Evolutionary conservation across 1,140 invertebrate genomes (phyloP).

Genomic region (Lutraria rhynchaena): DNA sequence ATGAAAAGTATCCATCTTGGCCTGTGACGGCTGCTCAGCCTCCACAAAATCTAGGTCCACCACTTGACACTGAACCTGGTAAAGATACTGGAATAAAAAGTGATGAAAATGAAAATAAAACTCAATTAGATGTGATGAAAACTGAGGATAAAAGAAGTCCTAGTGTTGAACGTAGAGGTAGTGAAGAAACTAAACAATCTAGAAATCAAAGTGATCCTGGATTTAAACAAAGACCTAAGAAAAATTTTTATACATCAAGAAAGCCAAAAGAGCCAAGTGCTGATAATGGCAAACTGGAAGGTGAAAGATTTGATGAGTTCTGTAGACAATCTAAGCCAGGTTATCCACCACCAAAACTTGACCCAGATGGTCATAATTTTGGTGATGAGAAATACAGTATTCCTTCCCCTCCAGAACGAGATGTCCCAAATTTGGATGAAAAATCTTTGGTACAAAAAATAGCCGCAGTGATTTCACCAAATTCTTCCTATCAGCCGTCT

Average conservation of each 20-base stretch:
- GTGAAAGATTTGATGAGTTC: slow-evolving; percentile 73
- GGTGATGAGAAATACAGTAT: slow-evolving; percentile 88
- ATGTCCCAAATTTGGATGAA: slow-evolving; percentile 82
- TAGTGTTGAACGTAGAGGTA: slow-evolving; percentile 65
- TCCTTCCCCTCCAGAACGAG: slow-evolving; percentile 89
- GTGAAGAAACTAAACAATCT: slow-evolving; percentile 65
- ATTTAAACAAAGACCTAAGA: slow-evolving; percentile 75
- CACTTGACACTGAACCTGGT: slow-evolving; percentile 59
- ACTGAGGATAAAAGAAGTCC: slow-evolving; percentile 66
- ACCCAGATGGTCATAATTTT: slow-evolving; percentile 86
- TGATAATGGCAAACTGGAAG: slow-evolving; percentile 45
- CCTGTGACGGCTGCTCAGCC: slow-evolving; percentile 81
- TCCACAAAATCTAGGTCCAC: slow-evolving; percentile 64
- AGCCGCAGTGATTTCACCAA: slow-evolving; percentile 55
- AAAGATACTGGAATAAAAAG: slow-evolving; percentile 18
- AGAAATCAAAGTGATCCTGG: slow-evolving; percentile 77
- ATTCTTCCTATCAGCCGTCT: slow-evolving; percentile 37
- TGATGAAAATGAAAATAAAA: slow-evolving; percentile 26
- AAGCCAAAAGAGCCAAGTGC: slow-evolving; percentile 33
- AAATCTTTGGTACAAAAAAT: slow-evolving; percentile 66
- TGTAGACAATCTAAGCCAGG: slow-evolving; percentile 82
- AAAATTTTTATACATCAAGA: slow-evolving; percentile 55
- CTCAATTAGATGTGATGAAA: slow-evolving; percentile 15
- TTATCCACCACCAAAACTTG: slow-evolving; percentile 77
- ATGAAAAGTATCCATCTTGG: slow-evolving; percentile 93